Evolutionary conservation across 1,140 invertebrate genomes (phyloP), one percentile per base, ranked within the genome.

Genomic region (Ostrea edulis): DNA sequence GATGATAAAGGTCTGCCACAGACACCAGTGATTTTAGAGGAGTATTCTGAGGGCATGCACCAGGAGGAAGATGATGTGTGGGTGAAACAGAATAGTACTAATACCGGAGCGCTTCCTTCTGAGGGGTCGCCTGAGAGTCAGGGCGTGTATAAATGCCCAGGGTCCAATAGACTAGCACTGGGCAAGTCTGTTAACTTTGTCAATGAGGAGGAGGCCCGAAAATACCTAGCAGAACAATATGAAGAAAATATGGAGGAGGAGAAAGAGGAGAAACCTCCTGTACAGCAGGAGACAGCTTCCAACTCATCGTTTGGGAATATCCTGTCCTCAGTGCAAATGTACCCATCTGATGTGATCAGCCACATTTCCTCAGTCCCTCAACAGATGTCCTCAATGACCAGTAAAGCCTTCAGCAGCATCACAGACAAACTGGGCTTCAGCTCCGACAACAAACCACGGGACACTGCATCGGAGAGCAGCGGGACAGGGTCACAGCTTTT

Each of bases 221-320:
- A 93, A 81, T 94, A 91, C 86, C 85, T 94, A 44, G 91, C 93
- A 5, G 92, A 92, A 52, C 94, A 94, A 89, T 89, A 94, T 86
- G 90, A 93, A 35, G 91, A 92, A 44, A 90, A 91, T 2, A 89
- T 90, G n/a, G 22, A 83, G 11, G 22, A 29, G 20, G 85, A 87
- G 14, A 62, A 54, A 2, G 22, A 29, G 20, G 85, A 87, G 14
- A 62, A 54, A 2, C 52, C 44, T 29, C 12, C 51, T 25, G 51
- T 14, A 65, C 71, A 85, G 11, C 55, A 55, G 8, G 11, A 52
- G n/a, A 51, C 62, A 82, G 4, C 44, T 9, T 29, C 71, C 20
- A 87, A n/a, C 8, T 53, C 62, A 35, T 71, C 65, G 0, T 55
- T 86, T 22, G 84, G 84, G 25, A 85, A 81, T 35, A 29, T 90